A percentile compares a stretch with the other conserved stretches of the same genome.
phyloP scores from a whole-genome alignment of 2,888 invertebrate genomes.

The Acleris holmiana region DNA sequence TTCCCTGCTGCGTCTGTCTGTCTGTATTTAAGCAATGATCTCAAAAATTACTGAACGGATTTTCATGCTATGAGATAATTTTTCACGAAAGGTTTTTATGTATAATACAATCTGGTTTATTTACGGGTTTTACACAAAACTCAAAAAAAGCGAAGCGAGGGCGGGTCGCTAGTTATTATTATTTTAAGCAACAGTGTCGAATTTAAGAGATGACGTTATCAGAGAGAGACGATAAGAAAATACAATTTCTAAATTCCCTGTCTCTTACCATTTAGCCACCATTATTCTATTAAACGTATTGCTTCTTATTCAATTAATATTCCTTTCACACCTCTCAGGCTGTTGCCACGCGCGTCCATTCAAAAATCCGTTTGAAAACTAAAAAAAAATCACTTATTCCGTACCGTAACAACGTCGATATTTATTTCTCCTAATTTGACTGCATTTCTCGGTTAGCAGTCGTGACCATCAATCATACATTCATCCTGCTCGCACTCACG shows the following conservation, averaged over 20 bases:
- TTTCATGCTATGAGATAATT: too few species aligned
- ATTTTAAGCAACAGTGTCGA: too few species aligned
- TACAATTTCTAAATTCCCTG: not conserved
- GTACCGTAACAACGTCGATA: slow-evolving; percentile 60
- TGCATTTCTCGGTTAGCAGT: slow-evolving; percentile 72
- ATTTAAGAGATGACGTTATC: too few species aligned
- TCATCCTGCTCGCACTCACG: slow-evolving; percentile 50
- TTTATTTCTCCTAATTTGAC: slow-evolving; percentile 81
- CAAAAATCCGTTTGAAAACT: slow-evolving; percentile 46
- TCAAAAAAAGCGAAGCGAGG: too few species aligned
- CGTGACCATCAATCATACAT: slow-evolving; percentile 70
- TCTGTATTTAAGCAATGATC: too few species aligned
- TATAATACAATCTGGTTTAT: too few species aligned
- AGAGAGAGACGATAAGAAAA: too few species aligned
- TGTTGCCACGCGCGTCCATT: slow-evolving; percentile 34
- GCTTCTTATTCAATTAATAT: slow-evolving; percentile 14
- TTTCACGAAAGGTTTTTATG: too few species aligned
- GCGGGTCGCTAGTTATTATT: too few species aligned
- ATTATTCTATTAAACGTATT: not conserved
- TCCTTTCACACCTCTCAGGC: slow-evolving; percentile 11
- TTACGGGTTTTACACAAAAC: too few species aligned
- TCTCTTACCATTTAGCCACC: not conserved
- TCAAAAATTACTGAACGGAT: too few species aligned
- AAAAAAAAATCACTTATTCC: slow-evolving; percentile 49
- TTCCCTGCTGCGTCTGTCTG: too few species aligned